phyloP scores from a whole-genome alignment of 2,113 vertebrate species.

The Urocitellus parryii region DNA sequence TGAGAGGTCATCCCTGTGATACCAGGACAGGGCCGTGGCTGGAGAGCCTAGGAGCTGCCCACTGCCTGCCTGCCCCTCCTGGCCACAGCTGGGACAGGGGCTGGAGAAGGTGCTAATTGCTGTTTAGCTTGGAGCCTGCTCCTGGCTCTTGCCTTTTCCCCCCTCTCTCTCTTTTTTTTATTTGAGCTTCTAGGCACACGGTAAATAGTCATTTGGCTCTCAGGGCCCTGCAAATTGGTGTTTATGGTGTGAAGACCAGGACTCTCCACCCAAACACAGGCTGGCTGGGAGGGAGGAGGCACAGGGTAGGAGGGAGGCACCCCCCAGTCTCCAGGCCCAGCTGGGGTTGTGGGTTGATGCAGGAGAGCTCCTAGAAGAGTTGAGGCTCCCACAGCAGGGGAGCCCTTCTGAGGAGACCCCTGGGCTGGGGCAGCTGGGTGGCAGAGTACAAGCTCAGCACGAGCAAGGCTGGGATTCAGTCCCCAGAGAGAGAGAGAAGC shows the following conservation, averaged over 20 bases:
- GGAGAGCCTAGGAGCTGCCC: not conserved
- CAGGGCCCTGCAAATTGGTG: constrained; percentile 81
- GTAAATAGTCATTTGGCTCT: constrained; percentile 84
- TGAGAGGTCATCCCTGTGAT: not conserved
- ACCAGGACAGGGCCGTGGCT: not conserved
- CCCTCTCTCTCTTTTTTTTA: constrained; percentile 49
- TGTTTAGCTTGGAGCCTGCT: constrained; percentile 75
- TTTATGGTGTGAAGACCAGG: constrained; percentile 80
- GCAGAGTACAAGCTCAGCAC: not conserved
- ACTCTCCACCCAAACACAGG: constrained; percentile 71
- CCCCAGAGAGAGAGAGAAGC: not conserved
- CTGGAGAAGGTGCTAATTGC: constrained; percentile 77
- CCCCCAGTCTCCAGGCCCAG: not conserved
- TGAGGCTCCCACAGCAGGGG: not conserved
- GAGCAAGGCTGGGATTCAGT: not conserved
- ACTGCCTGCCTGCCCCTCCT: constrained; percentile 2
- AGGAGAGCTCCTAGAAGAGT: constrained; percentile 1
- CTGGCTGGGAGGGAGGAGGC: not conserved
- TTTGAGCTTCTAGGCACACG: constrained; percentile 65
- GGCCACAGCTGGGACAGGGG: constrained; percentile 38
- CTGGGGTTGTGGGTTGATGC: not conserved
- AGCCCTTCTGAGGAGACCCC: no score
- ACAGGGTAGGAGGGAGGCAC: not conserved
- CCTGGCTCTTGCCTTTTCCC: constrained; percentile 5
- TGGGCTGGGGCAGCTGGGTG: not conserved